phyloP scores from a whole-genome alignment of 2,113 vertebrate genomes.

The Catharus minimus region DNA sequence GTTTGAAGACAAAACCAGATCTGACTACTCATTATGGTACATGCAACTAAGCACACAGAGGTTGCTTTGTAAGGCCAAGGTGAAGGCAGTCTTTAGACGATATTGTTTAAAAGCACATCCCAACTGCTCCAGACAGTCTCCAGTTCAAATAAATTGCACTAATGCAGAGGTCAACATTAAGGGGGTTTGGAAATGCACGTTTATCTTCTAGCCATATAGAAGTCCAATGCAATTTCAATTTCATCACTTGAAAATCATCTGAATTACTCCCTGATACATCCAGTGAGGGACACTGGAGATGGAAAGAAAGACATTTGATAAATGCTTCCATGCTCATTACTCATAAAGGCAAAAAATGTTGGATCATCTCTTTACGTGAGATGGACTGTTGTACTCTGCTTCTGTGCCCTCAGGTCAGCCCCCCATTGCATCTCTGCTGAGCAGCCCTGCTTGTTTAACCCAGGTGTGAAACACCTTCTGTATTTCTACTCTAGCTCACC shows the following conservation, averaged over 20 bases:
- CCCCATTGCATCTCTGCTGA: accelerated
- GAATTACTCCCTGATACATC: neutral
- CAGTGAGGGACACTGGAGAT: neutral
- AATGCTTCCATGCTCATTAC: neutral
- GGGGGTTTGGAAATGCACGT: neutral
- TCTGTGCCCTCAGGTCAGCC: neutral
- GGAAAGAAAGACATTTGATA: neutral
- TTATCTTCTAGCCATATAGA: neutral
- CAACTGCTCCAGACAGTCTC: neutral
- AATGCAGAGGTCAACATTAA: neutral
- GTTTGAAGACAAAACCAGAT: neutral
- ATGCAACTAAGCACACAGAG: neutral
- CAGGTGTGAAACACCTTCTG: neutral
- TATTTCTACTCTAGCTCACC: neutral
- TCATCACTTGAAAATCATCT: neutral
- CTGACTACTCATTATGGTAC: neutral
- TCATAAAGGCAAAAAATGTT: neutral
- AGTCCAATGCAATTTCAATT: neutral
- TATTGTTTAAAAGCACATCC: neutral
- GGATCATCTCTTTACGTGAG: neutral
- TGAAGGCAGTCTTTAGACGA: neutral
- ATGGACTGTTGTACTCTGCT: neutral
- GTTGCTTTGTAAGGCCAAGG: neutral
- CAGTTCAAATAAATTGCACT: neutral
- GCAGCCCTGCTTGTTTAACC: neutral